phyloP scores from a whole-genome alignment of 2,113 vertebrate genomes.

The Mugil cephalus region DNA sequence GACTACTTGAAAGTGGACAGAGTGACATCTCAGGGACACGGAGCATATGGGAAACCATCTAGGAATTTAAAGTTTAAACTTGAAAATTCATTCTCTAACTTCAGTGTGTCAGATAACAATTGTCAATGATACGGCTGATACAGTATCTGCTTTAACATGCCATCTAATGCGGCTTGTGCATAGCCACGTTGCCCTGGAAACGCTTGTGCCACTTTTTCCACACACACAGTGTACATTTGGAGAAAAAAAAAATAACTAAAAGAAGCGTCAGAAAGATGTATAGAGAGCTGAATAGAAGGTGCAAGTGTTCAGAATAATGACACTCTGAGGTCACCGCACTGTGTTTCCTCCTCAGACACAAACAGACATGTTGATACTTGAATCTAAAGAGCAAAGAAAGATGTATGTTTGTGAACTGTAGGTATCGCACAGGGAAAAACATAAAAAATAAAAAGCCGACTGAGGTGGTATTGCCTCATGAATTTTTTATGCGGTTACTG shows the following conservation, averaged over 20 bases:
- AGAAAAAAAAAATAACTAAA: neutral
- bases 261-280: neutral
- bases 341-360: neutral
- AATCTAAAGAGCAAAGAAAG: neutral
- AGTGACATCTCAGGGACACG: neutral
- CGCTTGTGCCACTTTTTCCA: too few species aligned
- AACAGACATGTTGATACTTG: neutral
- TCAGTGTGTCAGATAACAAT: too few species aligned
- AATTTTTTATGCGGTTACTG: constrained; percentile 30
- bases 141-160: too few species aligned
- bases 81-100: too few species aligned
- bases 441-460: too few species aligned
- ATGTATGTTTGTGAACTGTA: neutral
- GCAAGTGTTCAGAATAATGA: too few species aligned
- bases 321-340: constrained; percentile 15
- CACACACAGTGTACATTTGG: too few species aligned
- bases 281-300: constrained; percentile 1
- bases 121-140: too few species aligned
- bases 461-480: neutral
- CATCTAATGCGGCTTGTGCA: too few species aligned
- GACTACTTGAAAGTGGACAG: constrained; percentile 3
- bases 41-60: neutral
- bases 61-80: neutral
- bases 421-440: too few species aligned
- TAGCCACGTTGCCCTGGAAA: too few species aligned